Conservation (phyloP, 2,888 invertebrate species). For the Mechanitis messenoides region DNA sequence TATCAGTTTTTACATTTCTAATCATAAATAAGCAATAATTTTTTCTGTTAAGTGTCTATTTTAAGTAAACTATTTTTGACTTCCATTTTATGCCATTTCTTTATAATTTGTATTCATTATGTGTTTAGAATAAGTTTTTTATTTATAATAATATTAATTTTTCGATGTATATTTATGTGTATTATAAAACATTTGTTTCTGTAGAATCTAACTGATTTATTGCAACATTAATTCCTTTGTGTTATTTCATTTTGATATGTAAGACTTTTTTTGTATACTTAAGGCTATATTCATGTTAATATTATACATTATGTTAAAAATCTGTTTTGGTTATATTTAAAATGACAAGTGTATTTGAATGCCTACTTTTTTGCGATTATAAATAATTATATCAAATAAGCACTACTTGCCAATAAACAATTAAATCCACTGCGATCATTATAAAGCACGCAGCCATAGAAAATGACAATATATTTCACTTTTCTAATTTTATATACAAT, state of each 20-base stretch:
- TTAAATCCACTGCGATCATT: background rate
- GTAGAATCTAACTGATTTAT: background rate
- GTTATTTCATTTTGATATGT: no score
- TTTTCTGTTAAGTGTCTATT: background rate
- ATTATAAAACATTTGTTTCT: background rate
- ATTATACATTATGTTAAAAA: no score
- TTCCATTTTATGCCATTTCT: conserved; percentile 5
- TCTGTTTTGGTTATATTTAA: no score
- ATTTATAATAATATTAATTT: background rate
- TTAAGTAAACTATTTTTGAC: background rate
- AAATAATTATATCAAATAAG: background rate
- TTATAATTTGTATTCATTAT: conserved; percentile 3
- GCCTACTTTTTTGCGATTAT: no score
- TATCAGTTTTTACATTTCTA: background rate
- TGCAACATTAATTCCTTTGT: background rate
- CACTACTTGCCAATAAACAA: background rate
- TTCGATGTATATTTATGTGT: background rate
- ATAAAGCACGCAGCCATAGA: background rate
- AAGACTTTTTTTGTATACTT: no score
- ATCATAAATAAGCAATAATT: background rate
- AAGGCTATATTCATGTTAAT: no score
- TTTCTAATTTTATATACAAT: conserved; percentile 11
- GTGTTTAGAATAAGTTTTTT: background rate
- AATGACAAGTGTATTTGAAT: no score
- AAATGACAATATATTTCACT: conserved; percentile 2